These are phyloP conservation scores for Psettodes erumei DNA, from an alignment of 2,113 vertebrate species.

Conservation along the genomic window DNA sequence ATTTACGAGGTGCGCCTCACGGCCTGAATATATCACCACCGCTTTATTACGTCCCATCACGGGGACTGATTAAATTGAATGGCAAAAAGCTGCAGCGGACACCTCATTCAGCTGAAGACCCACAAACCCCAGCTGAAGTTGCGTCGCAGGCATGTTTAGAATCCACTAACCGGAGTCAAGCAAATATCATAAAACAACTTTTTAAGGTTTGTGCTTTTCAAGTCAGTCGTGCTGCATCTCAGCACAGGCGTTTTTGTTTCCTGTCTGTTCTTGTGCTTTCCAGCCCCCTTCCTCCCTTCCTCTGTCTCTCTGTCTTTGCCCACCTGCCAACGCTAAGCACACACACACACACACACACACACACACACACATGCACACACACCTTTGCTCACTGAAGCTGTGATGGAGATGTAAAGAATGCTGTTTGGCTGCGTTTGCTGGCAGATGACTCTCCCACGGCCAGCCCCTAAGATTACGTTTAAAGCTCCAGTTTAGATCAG, in stretches of 20 bases:
- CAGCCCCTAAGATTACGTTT: constrained; percentile 52
- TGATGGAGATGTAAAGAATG: constrained; percentile 58
- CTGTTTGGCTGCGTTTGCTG: constrained; percentile 40
- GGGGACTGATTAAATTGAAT: constrained; percentile 70
- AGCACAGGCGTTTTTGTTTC: constrained; percentile 3
- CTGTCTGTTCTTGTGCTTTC: constrained; percentile 14
- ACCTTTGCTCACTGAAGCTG: constrained; percentile 41
- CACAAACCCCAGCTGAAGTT: background rate
- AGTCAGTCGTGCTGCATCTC: constrained; percentile 7
- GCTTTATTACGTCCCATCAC: constrained; percentile 69
- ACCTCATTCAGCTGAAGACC: constrained; percentile 10
- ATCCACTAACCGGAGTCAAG: background rate
- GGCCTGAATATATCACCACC: constrained; percentile 46
- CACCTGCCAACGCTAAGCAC: constrained; percentile 46
- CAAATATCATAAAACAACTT: background rate
- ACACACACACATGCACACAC: constrained; percentile 32
- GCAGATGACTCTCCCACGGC: constrained; percentile 54
- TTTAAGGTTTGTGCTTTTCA: background rate
- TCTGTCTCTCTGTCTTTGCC: constrained; percentile 34
- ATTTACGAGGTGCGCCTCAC: constrained; percentile 72
- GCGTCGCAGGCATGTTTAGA: background rate
- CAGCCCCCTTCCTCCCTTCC: background rate
- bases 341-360: constrained; percentile 28
- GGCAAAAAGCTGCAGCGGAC: constrained; percentile 34
- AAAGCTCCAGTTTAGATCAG: constrained; percentile 61